Evolutionary conservation across 2,797 vertebrate genomes (phyloP), one percentile per base, ranked within the genome.

Genomic region (Siniperca scherzeri): DNA sequence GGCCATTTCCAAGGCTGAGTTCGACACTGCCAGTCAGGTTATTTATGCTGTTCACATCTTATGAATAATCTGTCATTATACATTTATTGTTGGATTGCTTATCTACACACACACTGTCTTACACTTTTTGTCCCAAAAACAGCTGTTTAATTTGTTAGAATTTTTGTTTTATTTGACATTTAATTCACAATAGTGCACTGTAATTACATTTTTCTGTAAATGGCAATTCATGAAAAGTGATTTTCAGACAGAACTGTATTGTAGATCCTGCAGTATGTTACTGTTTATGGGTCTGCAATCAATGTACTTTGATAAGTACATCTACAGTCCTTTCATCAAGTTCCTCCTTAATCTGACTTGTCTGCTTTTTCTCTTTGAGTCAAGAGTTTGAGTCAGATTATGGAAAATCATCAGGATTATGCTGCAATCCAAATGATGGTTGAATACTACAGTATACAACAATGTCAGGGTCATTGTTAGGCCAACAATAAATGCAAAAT

Each of bases 1-100:
- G 89, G 98, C 98, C 52, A 99, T 99, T 87, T 96, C 96, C 77
- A 98, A 97, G 88, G 98, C 98, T 40, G 98, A 98, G 88, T 94
- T 95, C 30, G 95, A 96, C 74, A 92, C 94, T 68, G 94, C 96
- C 91, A 97, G 93, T 87, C 95, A 98, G 97, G 98, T 99, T 95
- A 86, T 88, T 78, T 8, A 33, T 53, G 16, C 33, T 65, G 7
- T 33, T 68, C n/a, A 40, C 57, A 16, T 44, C 14, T 55, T 52
- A 27, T n/a, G 17, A 55, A 73, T 12, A 10, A 33, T 5, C 65
- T 70, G 21, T 42, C 50, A 8, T 27, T 42, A 7, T 22, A 27
- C 22, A n/a, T 66, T 2, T n/a, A 48, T 59, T 67, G 30, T n/a
- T 62, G 0, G 4, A 25, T 46, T 69, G 25, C 38, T 65, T 4